These are phyloP conservation scores for Aurelia sp. DNA, from an alignment of 30 jellyfish, hydroid and myxozoan genomes.

Conservation along the genomic window DNA sequence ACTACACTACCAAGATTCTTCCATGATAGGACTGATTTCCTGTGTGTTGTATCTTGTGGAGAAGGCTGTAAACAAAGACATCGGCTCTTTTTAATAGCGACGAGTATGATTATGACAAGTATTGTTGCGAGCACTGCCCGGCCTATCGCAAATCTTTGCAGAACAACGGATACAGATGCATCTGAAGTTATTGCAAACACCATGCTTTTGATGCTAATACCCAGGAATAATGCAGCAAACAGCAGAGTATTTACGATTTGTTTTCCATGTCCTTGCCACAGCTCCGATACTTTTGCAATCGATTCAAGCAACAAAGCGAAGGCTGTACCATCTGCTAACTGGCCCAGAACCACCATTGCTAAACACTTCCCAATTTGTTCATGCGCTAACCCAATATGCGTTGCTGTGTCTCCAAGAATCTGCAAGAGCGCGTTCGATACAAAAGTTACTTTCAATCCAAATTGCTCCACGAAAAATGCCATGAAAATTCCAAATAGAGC, in stretches of 20 bases:
- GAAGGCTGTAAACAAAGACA: not conserved
- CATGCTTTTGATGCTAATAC: not conserved
- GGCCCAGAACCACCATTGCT: conserved; percentile 27
- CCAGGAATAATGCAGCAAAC: conserved; percentile 12
- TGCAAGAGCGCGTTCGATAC: conserved; percentile 6
- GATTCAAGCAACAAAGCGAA: conserved; percentile 16
- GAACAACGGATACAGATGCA: not conserved
- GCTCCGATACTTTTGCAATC: not conserved
- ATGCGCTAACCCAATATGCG: conserved; percentile 11
- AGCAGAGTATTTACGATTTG: not conserved
- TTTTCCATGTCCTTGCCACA: conserved; percentile 3
- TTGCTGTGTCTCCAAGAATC: conserved; percentile 12
- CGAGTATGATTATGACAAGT: not conserved
- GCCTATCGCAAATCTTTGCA: conserved; percentile 11
- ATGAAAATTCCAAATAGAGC: conserved; percentile 21
- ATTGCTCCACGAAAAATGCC: conserved; percentile 1
- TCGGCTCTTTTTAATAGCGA: not conserved
- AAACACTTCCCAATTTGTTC: conserved; percentile 1
- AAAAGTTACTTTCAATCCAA: conserved; percentile 16
- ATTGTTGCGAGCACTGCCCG: conserved; percentile 13
- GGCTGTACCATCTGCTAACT: conserved; percentile 17
- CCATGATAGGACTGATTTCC: not conserved
- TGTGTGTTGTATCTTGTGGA: not conserved
- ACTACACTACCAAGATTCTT: not conserved
- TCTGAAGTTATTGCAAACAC: not conserved